Evolutionary conservation across 2,888 invertebrate species (phyloP), one percentile per base, ranked within the genome.

Genomic region (Melipona bicolor): DNA sequence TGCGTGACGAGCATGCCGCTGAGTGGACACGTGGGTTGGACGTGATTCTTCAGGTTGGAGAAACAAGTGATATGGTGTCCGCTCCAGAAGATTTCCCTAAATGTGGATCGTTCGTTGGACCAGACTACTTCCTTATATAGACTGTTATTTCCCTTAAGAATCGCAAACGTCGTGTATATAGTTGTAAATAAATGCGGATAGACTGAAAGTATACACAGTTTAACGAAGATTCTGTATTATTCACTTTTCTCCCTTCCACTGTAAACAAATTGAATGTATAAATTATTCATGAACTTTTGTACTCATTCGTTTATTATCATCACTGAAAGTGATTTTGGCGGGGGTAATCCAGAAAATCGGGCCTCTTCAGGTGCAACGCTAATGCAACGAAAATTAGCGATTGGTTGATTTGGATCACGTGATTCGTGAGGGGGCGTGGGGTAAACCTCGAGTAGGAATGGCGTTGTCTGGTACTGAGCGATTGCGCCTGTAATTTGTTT

Each of bases 1-100:
- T 98, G 93, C 96, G 97, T 88, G 97, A 97, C 89, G 97, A 97
- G 92, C 95, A 96, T 73, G 96, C 97, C 0, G 95, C 96, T 32
- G 96, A 97, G 87, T 97, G 97, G 96, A 97, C 97, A 0, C 96
- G 97, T 86, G 98, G 97, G 0, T 95, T 97, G 92, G 97, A 97
- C 85, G 95, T 97, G 78, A 95, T 97, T 50, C 93, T 98, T 24
- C 96, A 97, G 94, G 97, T 97, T 4, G 97, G 98, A 0, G 95
- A 96, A 69, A 91, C 95, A 54, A 93, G 95, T 36, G 96, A 98
- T 90, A 96, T 97, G 94, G 96, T 96, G 0, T 94, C 96, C 71
- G 95, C 96, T 0, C 98, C 98, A 0, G 93, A 95, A 32, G 96
- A 97, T 92, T 98, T 98, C 92, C 98, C 98, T 0, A 96, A 96